These are phyloP conservation scores for Yponomeuta cagnagella DNA, from an alignment of 2,888 invertebrate genomes.

Conservation along the genomic window DNA sequence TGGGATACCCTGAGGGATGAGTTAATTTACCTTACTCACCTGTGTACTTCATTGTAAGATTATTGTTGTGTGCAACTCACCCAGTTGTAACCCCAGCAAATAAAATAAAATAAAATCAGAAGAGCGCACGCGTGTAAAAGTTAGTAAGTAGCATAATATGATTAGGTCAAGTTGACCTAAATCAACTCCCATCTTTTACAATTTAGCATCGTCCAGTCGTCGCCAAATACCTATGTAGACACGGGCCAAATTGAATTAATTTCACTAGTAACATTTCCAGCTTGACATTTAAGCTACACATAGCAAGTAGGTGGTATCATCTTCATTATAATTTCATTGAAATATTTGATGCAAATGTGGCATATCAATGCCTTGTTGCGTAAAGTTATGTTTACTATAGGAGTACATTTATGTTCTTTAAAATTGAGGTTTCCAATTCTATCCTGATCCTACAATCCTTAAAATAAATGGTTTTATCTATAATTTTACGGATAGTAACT, in stretches of 20 bases:
- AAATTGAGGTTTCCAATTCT: too few relatives aligned
- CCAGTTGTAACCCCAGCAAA: too few relatives aligned
- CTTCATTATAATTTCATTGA: background rate
- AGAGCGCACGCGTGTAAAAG: too few relatives aligned
- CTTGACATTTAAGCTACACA: background rate
- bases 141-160: too few relatives aligned
- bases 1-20: too few relatives aligned
- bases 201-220: background rate
- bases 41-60: too few relatives aligned
- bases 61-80: too few relatives aligned
- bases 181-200: too few relatives aligned
- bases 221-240: background rate
- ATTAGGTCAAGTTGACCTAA: too few relatives aligned
- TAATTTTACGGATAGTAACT: slow-evolving; percentile 21
- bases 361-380: slow-evolving; percentile 48
- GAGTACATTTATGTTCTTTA: slow-evolving; percentile 23
- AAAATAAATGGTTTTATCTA: background rate
- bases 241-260: background rate
- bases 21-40: too few relatives aligned
- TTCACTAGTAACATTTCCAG: background rate
- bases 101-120: too few relatives aligned
- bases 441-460: background rate
- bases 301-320: background rate
- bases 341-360: slow-evolving; percentile 35
- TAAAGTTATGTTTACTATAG: slow-evolving; percentile 41